Base-by-base conservation (phyloP, 2,888 invertebrate genomes). In the Sarcophaga caerulescens region DNA sequence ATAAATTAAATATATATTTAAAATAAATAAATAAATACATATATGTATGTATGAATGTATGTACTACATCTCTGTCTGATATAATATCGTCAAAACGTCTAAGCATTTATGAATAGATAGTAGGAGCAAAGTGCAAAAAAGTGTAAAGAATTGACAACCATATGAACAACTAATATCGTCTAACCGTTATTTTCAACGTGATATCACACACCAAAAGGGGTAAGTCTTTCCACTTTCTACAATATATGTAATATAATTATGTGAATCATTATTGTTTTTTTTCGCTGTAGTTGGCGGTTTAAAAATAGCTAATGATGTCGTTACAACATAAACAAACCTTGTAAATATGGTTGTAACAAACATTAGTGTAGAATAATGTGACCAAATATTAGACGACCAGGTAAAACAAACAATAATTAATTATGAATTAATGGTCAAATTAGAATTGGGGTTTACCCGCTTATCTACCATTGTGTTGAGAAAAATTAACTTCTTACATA, bases 31-130 rank as follows among this genome's bases (percentile, higher is more conserved):
- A 44, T 63, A 63, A 45, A 68, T 45, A 45, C 21, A 45, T 5
- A n/a, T 44, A 65, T 21, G 19, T 68, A 45, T 44, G 19, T 69
- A 69, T 44, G 11, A 45, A 45, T 11, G 44, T 68, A 45, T 25
- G 52, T 12, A 69, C 4, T 2, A 52, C 52, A 52, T 45, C 45
- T 3, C 45, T 47, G 19, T 45, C 10, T 14, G n/a, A n/a, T 14
- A 14, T 25, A 45, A 52, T 45, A 75, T 78, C 78, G 83, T 57
- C 83, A 83, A 69, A 78, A 63, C 62, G 83, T 83, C 78, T 83
- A 59, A 71, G 73, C 68, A 63, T 57, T 70, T 66, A n/a, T 57
- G 14, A 57, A 57, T 19, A 68, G 69, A 60, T 1, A 35, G 10
- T 1, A 59, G 35, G 19, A 68, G 35, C 57, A 83, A 74, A 83